Base-by-base conservation (phyloP, 2,113 vertebrate species). In the Passerina amoena region DNA sequence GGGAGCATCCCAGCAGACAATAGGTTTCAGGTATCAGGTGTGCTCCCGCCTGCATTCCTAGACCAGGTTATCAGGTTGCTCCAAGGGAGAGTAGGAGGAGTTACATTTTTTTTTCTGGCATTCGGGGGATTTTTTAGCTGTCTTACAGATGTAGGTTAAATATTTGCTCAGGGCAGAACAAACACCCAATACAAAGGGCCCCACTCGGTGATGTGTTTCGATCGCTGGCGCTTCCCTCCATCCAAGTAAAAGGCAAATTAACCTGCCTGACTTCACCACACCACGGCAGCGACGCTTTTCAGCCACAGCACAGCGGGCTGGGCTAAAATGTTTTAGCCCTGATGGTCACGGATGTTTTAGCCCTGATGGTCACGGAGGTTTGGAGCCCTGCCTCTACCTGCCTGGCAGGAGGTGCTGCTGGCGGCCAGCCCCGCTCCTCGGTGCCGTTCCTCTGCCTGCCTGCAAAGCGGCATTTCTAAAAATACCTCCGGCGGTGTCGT, bases 141-240 rank as follows among this genome's bases (percentile, higher is more conserved):
- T 48, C 28, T 81, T 44, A 54, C 35, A 77, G 59, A 84, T 82
- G 66, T 71, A 92, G 72, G 77, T 96, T 92, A 94, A 94, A 93
- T 83, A 92, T 89, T 88, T 90, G 91, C 94, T 91, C 4, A 9
- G 30, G 81, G 91, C 68, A 82, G 83, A 92, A 60, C 56, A 80
- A 90, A 83, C 3, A 47, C 44, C 73, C 68, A 10, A 53, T 37
- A 68, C 44, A 68, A 76, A 91, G 87, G 47, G 86, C 82, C 44
- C n/a, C 4, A 0, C 59, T 84, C 19, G 8, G 63, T 11, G 6
- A 61, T 77, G 72, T 22, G 38, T 47, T 86, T 88, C 25, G 42
- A 89, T 68, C 15, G 12, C 56, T 86, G 82, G 76, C 73, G 60
- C 73, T 89, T 88, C 77, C 60, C 81, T 84, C 47, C 59, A 38